Percentiles rank a stretch among this genome's conserved stretches.
These are phyloP conservation scores for Scaptomyza montana DNA, from an alignment of 1,140 invertebrate genomes.

Conservation along the genomic window DNA sequence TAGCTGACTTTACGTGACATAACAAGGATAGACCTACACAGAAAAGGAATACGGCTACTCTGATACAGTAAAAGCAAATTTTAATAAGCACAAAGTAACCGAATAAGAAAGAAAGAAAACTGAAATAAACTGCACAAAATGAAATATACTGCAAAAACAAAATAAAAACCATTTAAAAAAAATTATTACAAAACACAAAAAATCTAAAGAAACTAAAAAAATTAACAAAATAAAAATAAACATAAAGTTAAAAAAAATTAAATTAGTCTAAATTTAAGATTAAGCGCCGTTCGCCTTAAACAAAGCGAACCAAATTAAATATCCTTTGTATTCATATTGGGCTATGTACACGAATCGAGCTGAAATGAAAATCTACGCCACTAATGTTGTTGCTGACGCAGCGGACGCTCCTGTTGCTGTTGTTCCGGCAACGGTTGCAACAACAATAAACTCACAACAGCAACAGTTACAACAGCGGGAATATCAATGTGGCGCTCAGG, in stretches of 20 bases:
- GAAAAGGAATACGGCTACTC: conserved; percentile 49
- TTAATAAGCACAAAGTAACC: conserved; percentile 18
- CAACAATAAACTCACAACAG: conserved; percentile 23
- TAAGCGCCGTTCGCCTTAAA: conserved; percentile 24
- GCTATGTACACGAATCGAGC: conserved; percentile 56
- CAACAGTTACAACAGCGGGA: conserved; percentile 47
- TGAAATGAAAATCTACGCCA: conserved; percentile 65
- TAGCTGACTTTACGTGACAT: conserved; percentile 3
- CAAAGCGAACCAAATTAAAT: conserved; percentile 18
- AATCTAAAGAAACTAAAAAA: conserved; percentile 36
- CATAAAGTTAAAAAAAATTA: conserved; percentile 21
- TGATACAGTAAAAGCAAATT: conserved; percentile 49
- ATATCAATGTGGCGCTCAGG: conserved; percentile 35
- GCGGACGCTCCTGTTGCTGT: conserved; percentile 11
- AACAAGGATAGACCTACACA: conserved; percentile 19
- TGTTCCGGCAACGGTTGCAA: conserved; percentile 30
- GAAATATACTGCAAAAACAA: conserved; percentile 30
- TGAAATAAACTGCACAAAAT: conserved; percentile 24
- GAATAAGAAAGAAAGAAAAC: conserved; percentile 4
- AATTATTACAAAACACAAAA: conserved; percentile 41
- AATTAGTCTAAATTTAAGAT: conserved; percentile 32
- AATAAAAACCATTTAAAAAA: conserved; percentile 17
- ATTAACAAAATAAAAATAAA: conserved; percentile 35
- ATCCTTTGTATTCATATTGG: background rate
- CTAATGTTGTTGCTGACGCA: conserved; percentile 42